phyloP scores from a whole-genome alignment of 1,140 invertebrate species.

The Microplitis demolitor region DNA sequence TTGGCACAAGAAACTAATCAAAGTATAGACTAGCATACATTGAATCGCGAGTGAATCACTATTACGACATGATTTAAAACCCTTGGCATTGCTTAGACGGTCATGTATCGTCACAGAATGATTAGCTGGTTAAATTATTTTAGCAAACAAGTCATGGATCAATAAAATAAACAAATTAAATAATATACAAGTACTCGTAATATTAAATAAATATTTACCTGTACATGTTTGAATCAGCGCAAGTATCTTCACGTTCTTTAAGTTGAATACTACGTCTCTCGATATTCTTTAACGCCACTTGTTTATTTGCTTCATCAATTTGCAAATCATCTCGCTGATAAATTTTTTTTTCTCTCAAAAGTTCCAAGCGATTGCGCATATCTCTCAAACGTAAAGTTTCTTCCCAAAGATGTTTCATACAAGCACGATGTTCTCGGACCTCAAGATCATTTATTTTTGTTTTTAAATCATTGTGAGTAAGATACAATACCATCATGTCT shows the following conservation, averaged over 20 bases:
- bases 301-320: constrained; percentile 40
- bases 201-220: constrained; percentile 39
- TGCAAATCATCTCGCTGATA: constrained; percentile 41
- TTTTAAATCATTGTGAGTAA: constrained; percentile 49
- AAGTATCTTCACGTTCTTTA: constrained; percentile 38
- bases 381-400: constrained; percentile 51
- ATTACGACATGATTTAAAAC: constrained; percentile 38
- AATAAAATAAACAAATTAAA: background rate
- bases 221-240: constrained; percentile 41
- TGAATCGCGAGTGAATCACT: constrained; percentile 39
- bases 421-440: constrained; percentile 43
- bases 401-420: constrained; percentile 44
- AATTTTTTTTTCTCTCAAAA: constrained; percentile 46
- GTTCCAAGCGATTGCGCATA: constrained; percentile 49
- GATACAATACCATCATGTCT: constrained; percentile 47
- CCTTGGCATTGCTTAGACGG: constrained; percentile 32
- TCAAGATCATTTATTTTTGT: constrained; percentile 46
- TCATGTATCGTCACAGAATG: background rate
- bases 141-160: background rate
- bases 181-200: constrained; percentile 3
- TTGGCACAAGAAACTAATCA: constrained; percentile 34
- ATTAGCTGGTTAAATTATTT: background rate
- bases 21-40: background rate
- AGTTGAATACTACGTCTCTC: constrained; percentile 36
- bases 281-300: constrained; percentile 40